Base-by-base conservation (phyloP, 1,140 invertebrate genomes). In the Psilanteris sp. region DNA sequence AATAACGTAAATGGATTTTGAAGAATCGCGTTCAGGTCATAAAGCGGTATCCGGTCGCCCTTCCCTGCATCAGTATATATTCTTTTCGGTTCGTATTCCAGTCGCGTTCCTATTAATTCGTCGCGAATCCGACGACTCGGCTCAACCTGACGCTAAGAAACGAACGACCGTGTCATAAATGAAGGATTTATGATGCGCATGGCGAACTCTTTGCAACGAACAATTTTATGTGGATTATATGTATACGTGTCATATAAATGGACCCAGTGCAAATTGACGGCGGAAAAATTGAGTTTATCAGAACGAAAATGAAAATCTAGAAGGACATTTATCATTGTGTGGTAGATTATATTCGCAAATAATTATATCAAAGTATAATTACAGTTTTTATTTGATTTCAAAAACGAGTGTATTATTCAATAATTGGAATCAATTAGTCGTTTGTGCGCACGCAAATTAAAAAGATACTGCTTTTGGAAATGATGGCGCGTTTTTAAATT, bases 21-120 rank as follows among this genome's bases (percentile, higher is more conserved):
- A 73, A 64, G 70, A 73, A 72, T 72, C 68, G 68, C 68, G 41
- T 11, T 62, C 68, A 41, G 68, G 68, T 72, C 55, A 62, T 72
- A 72, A 62, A 64, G 57, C 68, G 41, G 50, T 72, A 72, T 72
- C 68, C 68, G 68, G 50, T 55, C 55, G 37, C 14, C 43, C 34
- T 62, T 50, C 44, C 43, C 36, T 31, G 13, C 16, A 14, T 15
- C 37, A n/a, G 31, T 26, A 26, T 50, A 50, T 52, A 59, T 57
- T 39, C 46, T 48, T 66, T 55, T 46, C 16, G 62, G 43, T 52
- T 50, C 62, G 64, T 82, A 79, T 79, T 79, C 73, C 70, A 37
- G 26, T 50, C 54, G 80, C 79, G 77, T 75, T 78, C 72, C 78
- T 72, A 82, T 82, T 84, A 83, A 83, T 85, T 82, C 77, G 52